phyloP scores from a whole-genome alignment of 2,797 vertebrate genomes.

The Hippoglossus hippoglossus region DNA sequence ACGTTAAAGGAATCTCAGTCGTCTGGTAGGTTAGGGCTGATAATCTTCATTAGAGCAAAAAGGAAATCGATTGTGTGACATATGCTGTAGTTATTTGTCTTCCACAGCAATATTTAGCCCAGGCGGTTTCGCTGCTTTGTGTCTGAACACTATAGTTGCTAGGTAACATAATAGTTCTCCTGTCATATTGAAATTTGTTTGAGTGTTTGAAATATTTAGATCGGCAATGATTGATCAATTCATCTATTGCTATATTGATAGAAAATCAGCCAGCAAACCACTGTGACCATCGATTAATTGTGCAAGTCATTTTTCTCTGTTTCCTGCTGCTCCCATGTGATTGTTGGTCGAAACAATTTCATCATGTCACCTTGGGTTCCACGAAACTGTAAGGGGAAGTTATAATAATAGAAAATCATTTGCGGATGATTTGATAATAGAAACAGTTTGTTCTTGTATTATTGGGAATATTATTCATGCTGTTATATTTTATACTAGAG shows the following conservation, averaged over 20 bases:
- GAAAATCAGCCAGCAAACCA: constrained; percentile 1
- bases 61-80: constrained; percentile 22
- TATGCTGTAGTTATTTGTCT: constrained; percentile 28
- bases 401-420: no score
- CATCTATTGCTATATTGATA: constrained; percentile 10
- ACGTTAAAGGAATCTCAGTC: constrained; percentile 58
- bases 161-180: not conserved
- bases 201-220: constrained; percentile 26
- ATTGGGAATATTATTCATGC: no score
- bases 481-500: no score
- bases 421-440: no score
- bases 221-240: constrained; percentile 14
- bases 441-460: no score
- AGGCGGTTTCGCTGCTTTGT: not conserved
- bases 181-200: constrained; percentile 18
- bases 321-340: not conserved
- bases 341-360: no score
- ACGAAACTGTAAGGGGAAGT: no score
- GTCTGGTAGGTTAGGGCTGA: constrained; percentile 48
- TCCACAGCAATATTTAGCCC: not conserved
- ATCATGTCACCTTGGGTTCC: no score
- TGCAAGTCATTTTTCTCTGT: not conserved
- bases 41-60: constrained; percentile 53
- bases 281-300: not conserved
- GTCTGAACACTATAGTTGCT: constrained; percentile 8